Base-by-base conservation (phyloP, 1,140 invertebrate genomes). In the Philaenus spumarius region DNA sequence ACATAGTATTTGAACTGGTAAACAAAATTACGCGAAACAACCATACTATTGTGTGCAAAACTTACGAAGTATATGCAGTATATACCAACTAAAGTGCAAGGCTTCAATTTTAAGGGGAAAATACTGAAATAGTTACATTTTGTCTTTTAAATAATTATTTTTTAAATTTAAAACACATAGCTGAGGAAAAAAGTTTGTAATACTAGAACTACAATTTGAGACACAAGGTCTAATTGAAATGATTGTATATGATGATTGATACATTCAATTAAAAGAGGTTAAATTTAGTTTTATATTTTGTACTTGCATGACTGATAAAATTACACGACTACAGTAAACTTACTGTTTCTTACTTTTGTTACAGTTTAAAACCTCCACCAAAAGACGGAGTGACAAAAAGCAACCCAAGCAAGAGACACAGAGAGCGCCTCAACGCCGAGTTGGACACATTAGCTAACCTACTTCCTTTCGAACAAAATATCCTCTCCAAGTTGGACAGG, bases 341-440 rank as follows among this genome's bases (percentile, higher is more conserved):
- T 43, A 5, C 14, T 30, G 17, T 24, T 63, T 63, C 58, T 55
- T 66, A 65, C 71, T 70, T 72, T 71, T 68, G 59, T 84, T 86
- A 23, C 83, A 96, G 93, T 73, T 82, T 95, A 67, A 96, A 96
- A 74, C 91, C 93, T 45, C 91, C 93, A 48, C 88, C 92, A 63
- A 97, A 97, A 77, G 94, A 97, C 74, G 89, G 90, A 58, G 92
- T 95, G 66, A 94, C 93, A n/a, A 98, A 98, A 73, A 96, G 92
- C 69, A 99, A 98, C 76, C 96, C 97, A 1, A 96, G 93, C 72
- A 99, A 99, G 75, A 77, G 97, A 20, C 97, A 99, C 75, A 81
- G 97, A 20, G 96, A 99, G 78, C 80, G 97, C 24, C 81, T 99
- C 24, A 99, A 99, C 73, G 93, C 93, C 2, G 97, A 99, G 75